Conservation (phyloP, 2,888 invertebrate genomes). For the Papilio elwesi region DNA sequence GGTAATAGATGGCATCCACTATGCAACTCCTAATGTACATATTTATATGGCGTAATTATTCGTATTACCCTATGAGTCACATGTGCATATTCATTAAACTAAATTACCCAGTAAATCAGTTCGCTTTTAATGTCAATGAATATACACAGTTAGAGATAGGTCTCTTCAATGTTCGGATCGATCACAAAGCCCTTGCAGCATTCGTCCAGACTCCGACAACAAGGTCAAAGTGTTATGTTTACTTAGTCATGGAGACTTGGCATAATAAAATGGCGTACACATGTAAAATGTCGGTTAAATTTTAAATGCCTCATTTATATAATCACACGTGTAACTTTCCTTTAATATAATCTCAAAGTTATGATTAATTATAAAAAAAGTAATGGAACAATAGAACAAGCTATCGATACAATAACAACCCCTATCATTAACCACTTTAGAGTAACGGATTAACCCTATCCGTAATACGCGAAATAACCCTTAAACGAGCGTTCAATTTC, state of each 20-base stretch:
- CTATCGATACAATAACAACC: constrained; percentile 43
- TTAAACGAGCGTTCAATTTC: constrained; percentile 80
- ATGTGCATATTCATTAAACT: background rate
- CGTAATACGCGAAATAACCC: constrained; percentile 58
- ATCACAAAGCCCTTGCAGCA: background rate
- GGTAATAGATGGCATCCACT: constrained; percentile 1
- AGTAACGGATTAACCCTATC: constrained; percentile 72
- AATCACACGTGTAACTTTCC: too few relatives aligned
- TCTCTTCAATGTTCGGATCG: too few relatives aligned
- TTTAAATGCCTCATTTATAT: background rate
- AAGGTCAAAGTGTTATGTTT: background rate
- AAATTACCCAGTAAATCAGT: background rate
- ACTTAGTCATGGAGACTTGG: background rate
- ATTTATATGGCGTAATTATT: constrained; percentile 8
- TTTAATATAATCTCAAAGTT: background rate
- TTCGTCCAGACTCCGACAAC: background rate
- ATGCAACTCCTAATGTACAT: constrained; percentile 3
- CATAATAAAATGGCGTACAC: background rate
- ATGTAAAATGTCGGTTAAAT: background rate
- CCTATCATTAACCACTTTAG: constrained; percentile 57
- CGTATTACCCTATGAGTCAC: background rate
- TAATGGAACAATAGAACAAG: constrained; percentile 34
- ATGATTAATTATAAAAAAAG: background rate
- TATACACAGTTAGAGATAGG: background rate
- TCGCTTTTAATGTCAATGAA: background rate